These are phyloP conservation scores for Theropithecus gelada DNA, from an alignment of 2,113 vertebrate genomes.

Conservation along the genomic window DNA sequence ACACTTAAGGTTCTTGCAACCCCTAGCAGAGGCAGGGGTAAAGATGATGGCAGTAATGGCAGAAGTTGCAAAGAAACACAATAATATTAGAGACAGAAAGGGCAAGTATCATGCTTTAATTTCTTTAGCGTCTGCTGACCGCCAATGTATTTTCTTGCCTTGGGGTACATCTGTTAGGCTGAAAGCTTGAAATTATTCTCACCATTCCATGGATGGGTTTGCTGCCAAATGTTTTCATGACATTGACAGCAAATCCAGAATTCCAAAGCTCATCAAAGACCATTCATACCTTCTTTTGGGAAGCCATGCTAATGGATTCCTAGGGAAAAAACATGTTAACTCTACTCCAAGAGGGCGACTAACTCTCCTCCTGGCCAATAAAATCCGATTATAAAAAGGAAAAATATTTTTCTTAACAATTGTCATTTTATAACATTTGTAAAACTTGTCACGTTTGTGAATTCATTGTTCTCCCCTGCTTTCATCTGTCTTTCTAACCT, in stretches of 20 bases:
- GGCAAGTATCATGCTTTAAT: not conserved
- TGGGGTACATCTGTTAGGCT: not conserved
- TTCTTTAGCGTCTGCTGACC: not conserved
- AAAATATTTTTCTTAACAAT: not conserved
- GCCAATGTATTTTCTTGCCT: not conserved
- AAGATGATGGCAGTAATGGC: not conserved
- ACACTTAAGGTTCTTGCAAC: not conserved
- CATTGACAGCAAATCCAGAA: not conserved
- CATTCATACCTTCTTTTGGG: not conserved
- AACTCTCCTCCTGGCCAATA: not conserved
- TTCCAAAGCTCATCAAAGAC: not conserved
- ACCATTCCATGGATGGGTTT: not conserved
- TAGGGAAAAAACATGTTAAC: not conserved
- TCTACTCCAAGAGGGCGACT: not conserved
- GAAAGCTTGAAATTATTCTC: constrained; percentile 20
- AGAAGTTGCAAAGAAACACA: not conserved
- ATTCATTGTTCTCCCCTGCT: not conserved
- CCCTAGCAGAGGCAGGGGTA: not conserved
- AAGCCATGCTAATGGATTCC: not conserved
- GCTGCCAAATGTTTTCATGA: not conserved
- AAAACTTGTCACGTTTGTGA: not conserved
- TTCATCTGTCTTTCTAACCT: not conserved
- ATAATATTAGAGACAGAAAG: not conserved
- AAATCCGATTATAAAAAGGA: not conserved
- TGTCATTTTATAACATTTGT: not conserved